Evolutionary conservation across 1,140 invertebrate species (phyloP), one percentile per base, ranked within the genome.

Genomic region (Eupristina koningsbergeri): DNA sequence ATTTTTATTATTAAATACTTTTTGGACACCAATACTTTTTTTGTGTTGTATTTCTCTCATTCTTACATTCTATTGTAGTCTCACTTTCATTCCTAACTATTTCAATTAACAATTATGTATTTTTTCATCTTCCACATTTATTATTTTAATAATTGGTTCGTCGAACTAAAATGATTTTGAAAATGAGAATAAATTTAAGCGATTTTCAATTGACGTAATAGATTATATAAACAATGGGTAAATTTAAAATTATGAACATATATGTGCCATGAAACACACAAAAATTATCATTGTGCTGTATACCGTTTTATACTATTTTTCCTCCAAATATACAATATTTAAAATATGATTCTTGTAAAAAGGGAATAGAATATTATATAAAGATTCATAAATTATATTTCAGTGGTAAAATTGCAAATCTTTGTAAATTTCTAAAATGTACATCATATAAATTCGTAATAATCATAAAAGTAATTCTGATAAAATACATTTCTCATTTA

Each of bases 1-100:
- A 91, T 90, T 90, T 90, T 91, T 91, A 90, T 91, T 91, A 88
- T 91, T 91, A 91, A 91, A 91, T 91, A 90, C 88, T 90, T 91
- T 87, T 89, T 91, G 89, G 89, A 90, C 90, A 91, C 89, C 91
- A 87, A 91, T 91, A 91, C 87, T 90, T 90, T 45, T n/a, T 45
- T 84, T 84, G 81, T 86, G 34, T 84, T 69, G 36, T 80, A 41
- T 80, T 73, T 85, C 76, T 83, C 80, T 85, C 76, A 76, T 63
- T 29, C 83, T 84, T 79, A 82, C 53, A 81, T 61, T 79, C 39
- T 36, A 29, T 31, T 41, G 58, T 69, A 73, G 61, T 83, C 63
- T 69, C 84, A 76, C 58, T 67, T 47, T 67, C 41, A 64, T 79
- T 31, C 15, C 45, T 71, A 53, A 31, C 19, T 22, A 67, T 31